Conservation (phyloP, 2,113 vertebrate species). For the Leptobrachium leishanense region DNA sequence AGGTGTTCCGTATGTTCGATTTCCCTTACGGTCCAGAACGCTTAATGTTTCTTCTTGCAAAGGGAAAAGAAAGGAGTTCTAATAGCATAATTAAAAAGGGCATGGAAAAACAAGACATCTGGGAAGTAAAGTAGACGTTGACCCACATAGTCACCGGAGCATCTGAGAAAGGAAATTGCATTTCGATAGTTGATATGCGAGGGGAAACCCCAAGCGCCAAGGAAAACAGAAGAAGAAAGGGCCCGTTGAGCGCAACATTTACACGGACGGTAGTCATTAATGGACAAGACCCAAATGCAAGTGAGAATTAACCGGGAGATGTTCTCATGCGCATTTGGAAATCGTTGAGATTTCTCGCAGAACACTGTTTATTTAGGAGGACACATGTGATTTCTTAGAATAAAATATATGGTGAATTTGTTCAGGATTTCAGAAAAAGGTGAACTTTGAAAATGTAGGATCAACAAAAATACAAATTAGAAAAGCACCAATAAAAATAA, state of each 20-base stretch:
- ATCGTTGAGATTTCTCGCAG: neutral
- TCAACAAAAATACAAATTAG: too few relatives aligned
- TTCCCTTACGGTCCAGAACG: neutral
- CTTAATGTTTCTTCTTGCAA: neutral
- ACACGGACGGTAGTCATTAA: constrained; percentile 10
- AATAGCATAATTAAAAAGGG: neutral
- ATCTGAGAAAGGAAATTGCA: constrained; percentile 54
- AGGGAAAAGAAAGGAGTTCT: neutral
- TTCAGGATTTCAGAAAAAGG: too few relatives aligned
- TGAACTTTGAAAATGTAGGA: too few relatives aligned
- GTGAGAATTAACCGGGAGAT: neutral
- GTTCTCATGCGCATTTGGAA: neutral
- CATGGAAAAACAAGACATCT: constrained; percentile 41
- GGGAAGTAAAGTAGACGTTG: constrained; percentile 33
- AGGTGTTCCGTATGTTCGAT: neutral
- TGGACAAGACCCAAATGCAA: neutral
- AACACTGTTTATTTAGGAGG: neutral
- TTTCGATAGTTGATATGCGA: constrained; percentile 22
- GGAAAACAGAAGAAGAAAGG: constrained; percentile 20
- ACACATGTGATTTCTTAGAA: too few relatives aligned
- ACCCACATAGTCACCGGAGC: neutral
- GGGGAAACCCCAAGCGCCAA: constrained; percentile 28
- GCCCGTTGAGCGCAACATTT: neutral
- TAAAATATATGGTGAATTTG: too few relatives aligned
- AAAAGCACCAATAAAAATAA: too few relatives aligned